Evolutionary conservation across 1,140 invertebrate genomes (phyloP).

Genomic region (Sitophilus oryzae): DNA sequence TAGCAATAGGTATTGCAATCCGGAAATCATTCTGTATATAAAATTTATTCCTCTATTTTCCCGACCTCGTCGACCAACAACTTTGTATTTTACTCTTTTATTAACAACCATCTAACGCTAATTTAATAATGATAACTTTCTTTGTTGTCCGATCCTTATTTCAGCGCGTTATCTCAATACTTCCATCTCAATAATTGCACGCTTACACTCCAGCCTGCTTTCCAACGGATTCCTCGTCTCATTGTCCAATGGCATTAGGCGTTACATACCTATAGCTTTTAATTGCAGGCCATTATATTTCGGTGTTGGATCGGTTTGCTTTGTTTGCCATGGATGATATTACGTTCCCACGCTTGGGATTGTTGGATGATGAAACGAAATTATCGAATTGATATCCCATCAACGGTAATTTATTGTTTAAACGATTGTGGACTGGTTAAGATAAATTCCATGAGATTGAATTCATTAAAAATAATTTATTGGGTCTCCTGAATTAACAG

Average conservation of each 20-base stretch:
- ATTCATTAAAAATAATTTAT: no score
- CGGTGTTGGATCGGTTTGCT: not conserved
- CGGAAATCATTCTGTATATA: no score
- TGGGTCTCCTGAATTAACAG: no score
- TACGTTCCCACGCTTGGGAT: not conserved
- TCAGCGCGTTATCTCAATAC: slow-evolving; percentile 1
- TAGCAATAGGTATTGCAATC: no score
- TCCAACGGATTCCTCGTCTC: not conserved
- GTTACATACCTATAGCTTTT: not conserved
- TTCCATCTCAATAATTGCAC: slow-evolving; percentile 1
- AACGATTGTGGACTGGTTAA: no score
- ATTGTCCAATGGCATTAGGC: not conserved
- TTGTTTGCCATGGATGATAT: not conserved
- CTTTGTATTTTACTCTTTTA: not conserved
- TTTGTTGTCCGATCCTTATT: slow-evolving; percentile 18
- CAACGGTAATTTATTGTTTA: no score
- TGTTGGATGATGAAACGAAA: no score
- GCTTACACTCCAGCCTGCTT: slow-evolving; percentile 13
- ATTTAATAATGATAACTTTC: slow-evolving; percentile 20
- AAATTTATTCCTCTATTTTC: not conserved
- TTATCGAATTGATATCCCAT: no score
- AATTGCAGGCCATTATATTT: not conserved
- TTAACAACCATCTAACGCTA: slow-evolving; percentile 7
- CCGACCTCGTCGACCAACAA: not conserved
- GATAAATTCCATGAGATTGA: no score